phyloP scores from a whole-genome alignment of 2,888 invertebrate genomes.

The Lithophane leautieri region DNA sequence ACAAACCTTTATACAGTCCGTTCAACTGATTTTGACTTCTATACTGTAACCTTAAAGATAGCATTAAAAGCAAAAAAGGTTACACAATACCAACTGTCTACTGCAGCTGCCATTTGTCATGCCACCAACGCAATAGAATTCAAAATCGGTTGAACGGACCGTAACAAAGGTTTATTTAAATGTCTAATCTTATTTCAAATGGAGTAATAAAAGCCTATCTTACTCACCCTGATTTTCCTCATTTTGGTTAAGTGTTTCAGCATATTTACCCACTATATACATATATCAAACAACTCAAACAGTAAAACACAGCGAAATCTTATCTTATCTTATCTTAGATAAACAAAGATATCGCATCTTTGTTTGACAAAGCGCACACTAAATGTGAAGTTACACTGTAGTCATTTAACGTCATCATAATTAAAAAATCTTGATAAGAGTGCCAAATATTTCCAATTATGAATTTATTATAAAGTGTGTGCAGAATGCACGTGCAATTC shows the following conservation, averaged over 20 bases:
- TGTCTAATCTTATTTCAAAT: too few species aligned
- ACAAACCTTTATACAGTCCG: too few species aligned
- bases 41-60: too few species aligned
- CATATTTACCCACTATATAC: neutral
- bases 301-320: neutral
- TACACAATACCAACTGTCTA: too few species aligned
- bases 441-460: slow-evolving; percentile 3
- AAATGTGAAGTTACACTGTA: neutral
- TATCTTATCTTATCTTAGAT: too few species aligned
- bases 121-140: too few species aligned
- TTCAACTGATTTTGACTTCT: too few species aligned
- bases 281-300: neutral
- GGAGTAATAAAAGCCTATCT: neutral
- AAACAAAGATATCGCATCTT: too few species aligned
- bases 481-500: neutral
- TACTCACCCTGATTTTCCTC: neutral
- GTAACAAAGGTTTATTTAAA: too few species aligned
- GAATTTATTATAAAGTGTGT: neutral
- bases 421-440: slow-evolving; percentile 5
- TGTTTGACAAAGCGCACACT: neutral
- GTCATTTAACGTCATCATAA: slow-evolving; percentile 13
- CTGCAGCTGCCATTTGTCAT: too few species aligned
- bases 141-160: too few species aligned
- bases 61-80: too few species aligned
- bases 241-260: neutral